phyloP scores from a whole-genome alignment of 2,888 invertebrate genomes.

The Carcina quercana region DNA sequence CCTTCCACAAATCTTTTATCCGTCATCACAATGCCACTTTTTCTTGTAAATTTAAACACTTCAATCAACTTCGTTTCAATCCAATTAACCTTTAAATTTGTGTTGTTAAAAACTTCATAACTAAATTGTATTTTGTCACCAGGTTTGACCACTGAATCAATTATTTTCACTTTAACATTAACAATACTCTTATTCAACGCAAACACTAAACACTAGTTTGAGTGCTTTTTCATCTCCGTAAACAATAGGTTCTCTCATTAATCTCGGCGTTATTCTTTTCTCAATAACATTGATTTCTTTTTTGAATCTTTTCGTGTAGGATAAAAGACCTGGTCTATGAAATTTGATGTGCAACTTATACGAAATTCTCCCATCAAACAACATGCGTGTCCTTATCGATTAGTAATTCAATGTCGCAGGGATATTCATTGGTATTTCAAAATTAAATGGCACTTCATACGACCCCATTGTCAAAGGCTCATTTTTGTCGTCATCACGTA shows the following conservation, averaged over 20 bases:
- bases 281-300: conserved; percentile 21
- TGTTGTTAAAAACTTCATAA: conserved; percentile 20
- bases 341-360: conserved; percentile 25
- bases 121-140: conserved; percentile 16
- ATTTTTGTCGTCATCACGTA: conserved; percentile 8
- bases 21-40: no score
- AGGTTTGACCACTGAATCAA: conserved; percentile 15
- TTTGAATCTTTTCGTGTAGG: conserved; percentile 17
- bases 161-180: conserved; percentile 18
- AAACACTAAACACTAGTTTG: conserved; percentile 16
- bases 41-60: conserved; percentile 15
- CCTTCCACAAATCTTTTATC: conserved; percentile 7
- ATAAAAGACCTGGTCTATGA: conserved; percentile 17
- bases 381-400: conserved; percentile 1
- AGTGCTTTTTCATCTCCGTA: conserved; percentile 19
- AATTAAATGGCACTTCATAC: conserved; percentile 20
- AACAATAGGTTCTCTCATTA: conserved; percentile 14
- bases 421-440: conserved; percentile 19
- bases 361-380: conserved; percentile 16
- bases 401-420: conserved; percentile 17
- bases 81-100: conserved; percentile 12
- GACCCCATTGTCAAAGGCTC: conserved; percentile 8
- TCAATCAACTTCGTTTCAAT: conserved; percentile 18
- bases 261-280: conserved; percentile 16
- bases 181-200: conserved; percentile 16